Percentiles rank a stretch among this genome's conserved stretches.
Conservation (phyloP, 2,797 vertebrate genomes). For the Pangasius djambal region DNA sequence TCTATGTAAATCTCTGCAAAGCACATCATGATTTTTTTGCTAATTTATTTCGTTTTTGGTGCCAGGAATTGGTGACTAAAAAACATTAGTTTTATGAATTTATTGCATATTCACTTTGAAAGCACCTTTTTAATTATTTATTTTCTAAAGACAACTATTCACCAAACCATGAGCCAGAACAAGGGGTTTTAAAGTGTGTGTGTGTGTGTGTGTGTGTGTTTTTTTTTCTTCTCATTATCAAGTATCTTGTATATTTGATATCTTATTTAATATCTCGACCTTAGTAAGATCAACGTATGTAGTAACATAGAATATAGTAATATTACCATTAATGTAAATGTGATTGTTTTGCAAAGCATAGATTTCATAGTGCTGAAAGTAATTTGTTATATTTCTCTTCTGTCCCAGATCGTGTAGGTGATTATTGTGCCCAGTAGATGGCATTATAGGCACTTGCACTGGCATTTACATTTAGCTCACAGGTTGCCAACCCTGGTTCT, state of each 20-base stretch:
- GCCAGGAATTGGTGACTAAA: neutral
- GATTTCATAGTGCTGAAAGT: neutral
- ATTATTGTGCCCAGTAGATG: constrained; percentile 6
- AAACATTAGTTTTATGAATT: neutral
- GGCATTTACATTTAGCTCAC: neutral
- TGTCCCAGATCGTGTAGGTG: neutral
- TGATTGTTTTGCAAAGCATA: neutral
- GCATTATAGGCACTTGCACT: neutral
- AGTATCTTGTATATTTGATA: neutral
- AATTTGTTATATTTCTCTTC: neutral
- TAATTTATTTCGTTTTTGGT: neutral
- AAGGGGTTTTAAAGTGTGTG: neutral
- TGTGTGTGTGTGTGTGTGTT: too few species aligned
- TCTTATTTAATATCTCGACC: neutral
- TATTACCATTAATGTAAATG: neutral
- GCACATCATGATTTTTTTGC: too few species aligned
- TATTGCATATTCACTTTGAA: neutral
- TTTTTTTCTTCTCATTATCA: neutral
- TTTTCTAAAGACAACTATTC: neutral
- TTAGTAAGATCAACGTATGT: neutral
- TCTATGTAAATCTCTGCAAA: neutral
- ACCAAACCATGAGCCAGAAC: neutral
- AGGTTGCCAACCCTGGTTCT: neutral
- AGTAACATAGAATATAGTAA: neutral
- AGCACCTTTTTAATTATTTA: neutral